Evolutionary conservation across 1,140 invertebrate species (phyloP).

Genomic region (Cyclargus thomasi): DNA sequence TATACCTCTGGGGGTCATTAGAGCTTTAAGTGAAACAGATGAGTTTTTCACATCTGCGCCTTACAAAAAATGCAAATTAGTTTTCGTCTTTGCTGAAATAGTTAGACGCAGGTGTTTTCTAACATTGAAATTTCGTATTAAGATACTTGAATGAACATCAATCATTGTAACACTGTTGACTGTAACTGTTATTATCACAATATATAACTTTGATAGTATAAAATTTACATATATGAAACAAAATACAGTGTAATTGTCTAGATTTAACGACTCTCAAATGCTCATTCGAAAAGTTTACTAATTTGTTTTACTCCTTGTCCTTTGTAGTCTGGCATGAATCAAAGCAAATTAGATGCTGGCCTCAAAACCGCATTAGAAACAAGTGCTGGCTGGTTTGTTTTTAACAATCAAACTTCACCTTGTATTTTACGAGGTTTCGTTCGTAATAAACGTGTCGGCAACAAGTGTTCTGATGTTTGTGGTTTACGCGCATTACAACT

Average conservation of each 20-base stretch:
- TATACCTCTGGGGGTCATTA: constrained; percentile 65
- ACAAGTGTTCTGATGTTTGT: constrained; percentile 27
- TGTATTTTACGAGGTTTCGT: constrained; percentile 56
- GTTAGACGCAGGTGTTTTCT: background rate
- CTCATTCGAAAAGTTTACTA: constrained; percentile 13
- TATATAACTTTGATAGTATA: no score
- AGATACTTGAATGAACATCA: constrained; percentile 2
- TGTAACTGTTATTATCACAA: no score
- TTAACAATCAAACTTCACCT: constrained; percentile 64
- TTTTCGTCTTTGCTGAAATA: background rate
- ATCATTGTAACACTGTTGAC: background rate
- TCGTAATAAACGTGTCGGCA: constrained; percentile 50
- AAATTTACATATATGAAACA: no score
- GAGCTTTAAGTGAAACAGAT: constrained; percentile 52
- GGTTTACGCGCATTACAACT: constrained; percentile 15
- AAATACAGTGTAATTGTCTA: background rate
- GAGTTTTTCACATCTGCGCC: constrained; percentile 56
- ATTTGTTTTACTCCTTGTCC: constrained; percentile 32
- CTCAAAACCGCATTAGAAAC: constrained; percentile 54
- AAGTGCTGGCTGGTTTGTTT: constrained; percentile 32
- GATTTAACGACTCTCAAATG: background rate
- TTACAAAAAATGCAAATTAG: background rate
- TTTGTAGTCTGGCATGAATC: constrained; percentile 50
- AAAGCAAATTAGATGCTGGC: constrained; percentile 48
- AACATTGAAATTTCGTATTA: constrained; percentile 1